Base-by-base conservation (phyloP, 2,888 invertebrate species). In the Lepidochrysops patricia region DNA sequence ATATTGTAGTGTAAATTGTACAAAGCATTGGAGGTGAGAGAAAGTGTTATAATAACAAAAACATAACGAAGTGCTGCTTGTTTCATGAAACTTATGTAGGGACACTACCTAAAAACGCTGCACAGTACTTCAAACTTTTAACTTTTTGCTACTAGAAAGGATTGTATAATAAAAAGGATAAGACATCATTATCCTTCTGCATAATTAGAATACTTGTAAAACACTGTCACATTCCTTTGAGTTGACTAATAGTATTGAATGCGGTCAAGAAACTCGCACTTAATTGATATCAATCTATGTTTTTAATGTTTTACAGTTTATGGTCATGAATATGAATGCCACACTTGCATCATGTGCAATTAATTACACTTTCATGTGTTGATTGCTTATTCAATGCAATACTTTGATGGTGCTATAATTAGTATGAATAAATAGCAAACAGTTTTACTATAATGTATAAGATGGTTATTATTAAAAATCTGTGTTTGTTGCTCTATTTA, bases 241-340 rank as follows among this genome's bases (percentile, higher is more conserved):
- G 67, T 72, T 82, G 83, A 83, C 70, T 84, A 84, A 84, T 69
- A 57, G 43, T 75, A 75, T 76, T 75, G 74, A 73, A 73, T 71
- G 64, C 70, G 67, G 67, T 62, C 69, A 65, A 61, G 68, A 68
- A 69, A 67, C 68, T 67, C 61, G 52, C 57, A 27, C 60, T 27
- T 29, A 60, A 63, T 61, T 58, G 60, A 57, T 63, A 61, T 37
- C 62, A 64, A 61, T 62, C 52, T 54, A 59, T 59, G 59, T 59
- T 59, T 54, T 54, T 54, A 54, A 32, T 54, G 29, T 52, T 52
- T 54, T 32, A 54, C 54, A 54, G 29, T 15, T 19, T 32, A 13
- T 23, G 9, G n/a, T 54, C 54, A 54, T 54, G 29, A 54, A 54
- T 32, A 54, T 54, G 29, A 19, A 54, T 29, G 32, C 29, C 15